Evolutionary conservation across 2,888 invertebrate species (phyloP).

Genomic region (Drosophila limbata): DNA sequence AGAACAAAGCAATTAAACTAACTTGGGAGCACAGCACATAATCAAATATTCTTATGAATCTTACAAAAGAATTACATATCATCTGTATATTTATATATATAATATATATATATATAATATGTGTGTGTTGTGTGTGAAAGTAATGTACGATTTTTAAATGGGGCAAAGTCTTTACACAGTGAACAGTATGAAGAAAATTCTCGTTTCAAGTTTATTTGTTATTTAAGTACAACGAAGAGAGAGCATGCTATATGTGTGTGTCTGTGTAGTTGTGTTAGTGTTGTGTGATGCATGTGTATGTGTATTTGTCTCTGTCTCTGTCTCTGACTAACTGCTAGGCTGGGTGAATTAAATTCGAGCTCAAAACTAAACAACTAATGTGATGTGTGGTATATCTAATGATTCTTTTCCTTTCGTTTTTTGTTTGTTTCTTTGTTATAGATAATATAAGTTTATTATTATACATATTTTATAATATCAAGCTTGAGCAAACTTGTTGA

Average conservation of each 20-base stretch:
- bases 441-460: constrained; percentile 28
- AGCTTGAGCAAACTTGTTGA: constrained; percentile 66
- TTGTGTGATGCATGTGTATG: constrained; percentile 9
- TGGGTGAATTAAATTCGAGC: constrained; percentile 75
- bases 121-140: constrained; percentile 5
- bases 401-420: constrained; percentile 22
- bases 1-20: constrained; percentile 33
- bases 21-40: constrained; percentile 9
- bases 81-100: constrained; percentile 5
- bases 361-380: constrained; percentile 60
- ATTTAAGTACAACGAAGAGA: constrained; percentile 28
- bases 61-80: constrained; percentile 1
- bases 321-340: constrained; percentile 56
- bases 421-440: constrained; percentile 12
- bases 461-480: constrained; percentile 38
- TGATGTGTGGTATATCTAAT: constrained; percentile 30
- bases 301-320: constrained; percentile 38
- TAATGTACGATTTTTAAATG: not conserved
- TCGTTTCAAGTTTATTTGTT: constrained; percentile 23
- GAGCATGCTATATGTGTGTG: constrained; percentile 13
- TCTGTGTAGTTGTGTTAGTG: constrained; percentile 10
- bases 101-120: constrained; percentile 3
- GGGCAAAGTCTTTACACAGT: constrained; percentile 12
- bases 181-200: constrained; percentile 33
- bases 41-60: constrained; percentile 1